Base-by-base conservation (phyloP, 2,888 invertebrate species). In the Pseudococcus viburni region DNA sequence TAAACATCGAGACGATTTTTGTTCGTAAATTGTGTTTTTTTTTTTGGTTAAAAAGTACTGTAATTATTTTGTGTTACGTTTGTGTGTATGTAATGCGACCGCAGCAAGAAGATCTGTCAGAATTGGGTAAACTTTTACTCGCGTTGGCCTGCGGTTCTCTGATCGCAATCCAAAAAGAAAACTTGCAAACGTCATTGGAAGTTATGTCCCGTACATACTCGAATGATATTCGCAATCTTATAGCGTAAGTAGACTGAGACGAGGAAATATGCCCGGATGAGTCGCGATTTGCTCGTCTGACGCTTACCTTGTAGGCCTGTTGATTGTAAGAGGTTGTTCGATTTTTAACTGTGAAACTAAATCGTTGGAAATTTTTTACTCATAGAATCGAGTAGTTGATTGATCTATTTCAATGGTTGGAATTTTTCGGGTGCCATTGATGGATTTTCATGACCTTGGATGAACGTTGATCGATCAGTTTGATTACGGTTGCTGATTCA, bases 121-220 rank as follows among this genome's bases (percentile, higher is more conserved):
- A 96, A 8, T 94, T 99, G 90, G 99, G 99, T 26, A 96, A 97
- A 90, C 93, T 99, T 90, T 95, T 98, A 89, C 93, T 99, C 90
- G 96, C 97, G 0, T 93, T 99, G 91, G 97, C 98, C n/a, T 98
- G 98, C 92, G 96, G 98, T 91, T 96, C 96, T 88, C 93, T 97
- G 88, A 94, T 96, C 92, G 97, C 97, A 91, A 95, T 96, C 90
- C 96, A 96, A 92, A 93, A 95, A 90, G 97, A 98, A 90, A 97
- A 97, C 92, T 94, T 98, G 90, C 94, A 95, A 91, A 95, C 96
- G 12, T 97, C 97, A 89, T 94, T 99, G 92, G 98, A 98, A 90
- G 94, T 98, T 90, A 96, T 99, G 90, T 94, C 96, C 89, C 94
- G 97, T 90, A 95, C 96, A 90, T 99, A 99, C 93, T 98, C 99